Percentiles rank a stretch among this genome's conserved stretches.
These are phyloP conservation scores for Rhinella marina DNA, from an alignment of 2,797 vertebrate genomes.

Conservation along the genomic window DNA sequence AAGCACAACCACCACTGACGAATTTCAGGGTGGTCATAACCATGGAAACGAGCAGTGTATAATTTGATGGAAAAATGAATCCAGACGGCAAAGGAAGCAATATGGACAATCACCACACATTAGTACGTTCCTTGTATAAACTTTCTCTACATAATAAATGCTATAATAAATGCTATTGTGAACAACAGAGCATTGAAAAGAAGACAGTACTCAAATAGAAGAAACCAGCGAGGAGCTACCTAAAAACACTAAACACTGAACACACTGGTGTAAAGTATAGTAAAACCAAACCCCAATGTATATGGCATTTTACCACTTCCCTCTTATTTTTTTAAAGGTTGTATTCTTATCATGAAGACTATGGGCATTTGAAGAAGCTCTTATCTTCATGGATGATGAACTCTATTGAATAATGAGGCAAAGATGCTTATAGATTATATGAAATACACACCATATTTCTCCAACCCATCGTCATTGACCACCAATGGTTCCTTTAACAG, in stretches of 20 bases:
- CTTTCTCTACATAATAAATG: no score
- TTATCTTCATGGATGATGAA: background rate
- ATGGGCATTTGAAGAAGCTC: background rate
- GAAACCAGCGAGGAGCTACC: background rate
- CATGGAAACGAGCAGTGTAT: no score
- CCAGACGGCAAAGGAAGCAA: no score
- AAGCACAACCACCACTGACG: no score
- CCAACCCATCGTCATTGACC: background rate
- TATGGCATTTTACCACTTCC: background rate
- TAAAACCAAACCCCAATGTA: background rate
- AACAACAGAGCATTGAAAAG: no score
- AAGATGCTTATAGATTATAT: slow-evolving; percentile 31
- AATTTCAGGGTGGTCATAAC: no score
- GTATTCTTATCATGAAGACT: background rate
- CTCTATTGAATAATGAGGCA: slow-evolving; percentile 7
- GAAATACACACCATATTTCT: slow-evolving; percentile 7
- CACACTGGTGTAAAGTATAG: background rate
- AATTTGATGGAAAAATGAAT: no score
- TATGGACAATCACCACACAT: no score
- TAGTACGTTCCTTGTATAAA: no score
- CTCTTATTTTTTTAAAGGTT: background rate
- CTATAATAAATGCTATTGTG: no score
- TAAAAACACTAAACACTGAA: background rate
- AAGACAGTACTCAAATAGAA: no score
- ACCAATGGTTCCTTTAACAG: background rate